Conservation (phyloP, 2,888 invertebrate genomes). For the Alloscopus bannaensis region DNA sequence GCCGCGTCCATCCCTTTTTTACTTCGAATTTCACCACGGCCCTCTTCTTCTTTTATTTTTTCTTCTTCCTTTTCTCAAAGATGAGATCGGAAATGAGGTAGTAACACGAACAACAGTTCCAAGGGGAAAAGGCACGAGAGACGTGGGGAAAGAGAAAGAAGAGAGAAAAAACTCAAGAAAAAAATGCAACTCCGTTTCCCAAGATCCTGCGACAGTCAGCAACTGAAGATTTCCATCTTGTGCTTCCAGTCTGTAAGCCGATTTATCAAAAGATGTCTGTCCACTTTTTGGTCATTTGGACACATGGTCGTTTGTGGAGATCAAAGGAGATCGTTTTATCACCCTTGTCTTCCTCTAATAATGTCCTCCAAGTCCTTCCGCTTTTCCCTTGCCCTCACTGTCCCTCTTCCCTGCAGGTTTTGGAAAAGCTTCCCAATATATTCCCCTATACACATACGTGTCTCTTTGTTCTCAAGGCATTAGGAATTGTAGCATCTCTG, state of each 20-base stretch:
- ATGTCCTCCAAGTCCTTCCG: constrained; percentile 66
- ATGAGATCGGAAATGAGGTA: constrained; percentile 61
- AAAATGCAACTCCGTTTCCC: constrained; percentile 36
- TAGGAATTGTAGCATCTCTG: not conserved
- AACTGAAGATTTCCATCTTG: constrained; percentile 61
- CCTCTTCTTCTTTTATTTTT: constrained; percentile 25
- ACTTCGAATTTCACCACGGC: constrained; percentile 29
- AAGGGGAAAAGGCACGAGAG: constrained; percentile 1
- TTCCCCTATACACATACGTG: constrained; percentile 16
- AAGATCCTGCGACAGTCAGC: constrained; percentile 50
- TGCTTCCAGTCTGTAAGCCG: constrained; percentile 59
- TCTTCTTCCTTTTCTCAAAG: constrained; percentile 34
- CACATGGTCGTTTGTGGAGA: constrained; percentile 71
- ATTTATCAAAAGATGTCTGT: constrained; percentile 71
- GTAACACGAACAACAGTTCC: constrained; percentile 38
- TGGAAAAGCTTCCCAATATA: too few species aligned
- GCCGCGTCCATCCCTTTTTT: constrained; percentile 30
- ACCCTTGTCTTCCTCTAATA: constrained; percentile 72
- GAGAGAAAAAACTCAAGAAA: constrained; percentile 46
- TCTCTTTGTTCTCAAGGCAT: constrained; percentile 40
- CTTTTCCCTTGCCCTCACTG: constrained; percentile 31
- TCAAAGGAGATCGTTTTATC: constrained; percentile 72
- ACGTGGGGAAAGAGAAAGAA: constrained; percentile 35
- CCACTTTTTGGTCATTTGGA: constrained; percentile 71
- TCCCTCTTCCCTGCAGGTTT: constrained; percentile 4